Evolutionary conservation across 2,797 vertebrate genomes (phyloP).

Genomic region (Coregonus ussuriensis): DNA sequence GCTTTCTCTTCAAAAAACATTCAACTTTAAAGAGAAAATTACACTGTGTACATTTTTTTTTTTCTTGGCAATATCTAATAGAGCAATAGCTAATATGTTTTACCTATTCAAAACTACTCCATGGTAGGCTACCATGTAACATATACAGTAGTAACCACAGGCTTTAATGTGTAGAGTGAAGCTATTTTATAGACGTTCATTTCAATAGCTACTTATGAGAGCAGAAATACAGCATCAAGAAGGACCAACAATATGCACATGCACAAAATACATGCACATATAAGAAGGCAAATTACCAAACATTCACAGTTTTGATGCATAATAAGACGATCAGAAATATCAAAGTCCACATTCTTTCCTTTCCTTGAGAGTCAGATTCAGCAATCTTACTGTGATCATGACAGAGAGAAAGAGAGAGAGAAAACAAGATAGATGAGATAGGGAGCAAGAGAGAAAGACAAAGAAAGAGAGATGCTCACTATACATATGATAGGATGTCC

Average conservation of each 20-base stretch:
- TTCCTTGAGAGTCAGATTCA: slow-evolving; percentile 31
- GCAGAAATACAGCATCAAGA: neutral
- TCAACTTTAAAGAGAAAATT: neutral
- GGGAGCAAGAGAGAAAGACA: neutral
- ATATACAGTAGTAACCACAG: neutral
- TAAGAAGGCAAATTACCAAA: neutral
- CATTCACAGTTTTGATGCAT: neutral
- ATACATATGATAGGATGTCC: neutral
- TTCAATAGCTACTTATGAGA: neutral
- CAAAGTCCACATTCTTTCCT: neutral
- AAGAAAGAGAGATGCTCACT: neutral
- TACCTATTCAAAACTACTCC: neutral
- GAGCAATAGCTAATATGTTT: neutral
- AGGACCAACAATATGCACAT: slow-evolving; percentile 3
- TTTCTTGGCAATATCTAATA: slow-evolving; percentile 5
- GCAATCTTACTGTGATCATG: neutral
- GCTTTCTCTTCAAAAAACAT: neutral
- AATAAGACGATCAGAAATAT: neutral
- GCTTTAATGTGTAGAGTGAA: neutral
- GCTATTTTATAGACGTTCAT: neutral
- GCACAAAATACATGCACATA: slow-evolving; percentile 6
- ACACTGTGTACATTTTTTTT: neutral
- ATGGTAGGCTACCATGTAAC: neutral
- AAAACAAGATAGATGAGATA: slow-evolving; percentile 1
- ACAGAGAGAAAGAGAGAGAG: slow-evolving; percentile 7